Conservation (phyloP, 2,797 vertebrate genomes). For the Borostomias antarcticus region DNA sequence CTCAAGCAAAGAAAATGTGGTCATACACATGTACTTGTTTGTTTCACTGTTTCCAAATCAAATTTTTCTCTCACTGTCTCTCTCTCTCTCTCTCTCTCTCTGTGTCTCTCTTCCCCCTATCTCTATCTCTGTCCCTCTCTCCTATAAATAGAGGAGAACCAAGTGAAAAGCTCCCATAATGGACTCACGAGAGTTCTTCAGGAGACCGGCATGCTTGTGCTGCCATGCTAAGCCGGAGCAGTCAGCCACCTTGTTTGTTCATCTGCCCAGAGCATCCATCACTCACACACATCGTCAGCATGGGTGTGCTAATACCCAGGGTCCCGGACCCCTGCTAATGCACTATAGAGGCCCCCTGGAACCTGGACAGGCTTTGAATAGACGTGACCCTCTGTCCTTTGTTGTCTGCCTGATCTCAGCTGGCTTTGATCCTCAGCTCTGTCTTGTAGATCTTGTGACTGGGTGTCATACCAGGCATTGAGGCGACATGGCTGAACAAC, state of each 20-base stretch:
- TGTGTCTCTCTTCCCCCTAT: conserved; percentile 43
- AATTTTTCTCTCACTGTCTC: neutral
- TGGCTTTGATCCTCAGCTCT: conserved; percentile 39
- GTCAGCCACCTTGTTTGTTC: conserved; percentile 73
- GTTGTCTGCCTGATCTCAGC: conserved; percentile 38
- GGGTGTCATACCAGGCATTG: conserved; percentile 53
- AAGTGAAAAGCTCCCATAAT: conserved; percentile 72
- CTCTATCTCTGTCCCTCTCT: no score
- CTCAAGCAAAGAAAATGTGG: conserved; percentile 15
- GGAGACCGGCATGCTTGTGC: conserved; percentile 55
- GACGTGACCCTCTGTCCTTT: conserved; percentile 44
- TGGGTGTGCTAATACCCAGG: conserved; percentile 15
- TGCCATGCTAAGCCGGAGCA: conserved; percentile 63
- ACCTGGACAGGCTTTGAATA: conserved; percentile 60
- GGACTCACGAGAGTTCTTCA: conserved; percentile 59
- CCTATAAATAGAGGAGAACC: conserved; percentile 62
- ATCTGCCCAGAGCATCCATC: conserved; percentile 59
- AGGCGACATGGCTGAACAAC: conserved; percentile 35
- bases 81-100: conserved; percentile 15
- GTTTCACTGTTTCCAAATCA: conserved; percentile 23
- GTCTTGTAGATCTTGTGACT: conserved; percentile 58
- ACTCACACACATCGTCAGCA: conserved; percentile 36
- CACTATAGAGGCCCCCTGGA: conserved; percentile 30
- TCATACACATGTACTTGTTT: conserved; percentile 6
- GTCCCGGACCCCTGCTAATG: conserved; percentile 27